phyloP scores from a whole-genome alignment of 2,888 invertebrate species.

The Trisateles emortualis region DNA sequence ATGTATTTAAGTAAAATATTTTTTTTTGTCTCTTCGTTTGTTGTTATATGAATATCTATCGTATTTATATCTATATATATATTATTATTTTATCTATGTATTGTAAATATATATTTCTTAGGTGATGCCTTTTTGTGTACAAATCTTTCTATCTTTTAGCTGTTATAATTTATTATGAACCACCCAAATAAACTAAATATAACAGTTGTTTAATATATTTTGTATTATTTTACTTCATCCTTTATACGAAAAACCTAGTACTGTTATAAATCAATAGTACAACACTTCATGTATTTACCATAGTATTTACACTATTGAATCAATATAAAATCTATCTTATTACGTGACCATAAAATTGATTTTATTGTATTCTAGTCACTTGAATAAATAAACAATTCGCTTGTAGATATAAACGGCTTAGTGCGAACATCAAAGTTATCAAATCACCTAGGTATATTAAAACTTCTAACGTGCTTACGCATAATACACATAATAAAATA shows the following conservation, averaged over 20 bases:
- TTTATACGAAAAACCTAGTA: background rate
- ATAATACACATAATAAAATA: background rate
- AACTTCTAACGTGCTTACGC: background rate
- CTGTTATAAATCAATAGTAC: too few relatives aligned
- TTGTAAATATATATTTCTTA: slow-evolving; percentile 42
- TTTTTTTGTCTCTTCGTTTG: slow-evolving; percentile 73
- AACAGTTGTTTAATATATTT: slow-evolving; percentile 45
- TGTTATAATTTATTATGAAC: slow-evolving; percentile 63
- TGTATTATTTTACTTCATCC: slow-evolving; percentile 28
- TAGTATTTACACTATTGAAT: background rate
- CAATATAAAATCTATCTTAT: background rate
- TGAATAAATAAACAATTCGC: background rate
- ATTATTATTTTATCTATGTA: slow-evolving; percentile 33
- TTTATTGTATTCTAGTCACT: background rate
- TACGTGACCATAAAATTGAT: background rate
- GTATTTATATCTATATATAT: too few relatives aligned
- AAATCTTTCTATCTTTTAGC: slow-evolving; percentile 51
- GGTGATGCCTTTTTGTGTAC: slow-evolving; percentile 61
- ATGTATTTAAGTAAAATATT: slow-evolving; percentile 77
- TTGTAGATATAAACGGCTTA: too few relatives aligned
- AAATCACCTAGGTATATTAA: background rate
- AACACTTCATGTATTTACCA: background rate
- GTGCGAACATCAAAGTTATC: too few relatives aligned
- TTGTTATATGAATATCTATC: slow-evolving; percentile 42
- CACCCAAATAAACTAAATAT: slow-evolving; percentile 61